Conservation (phyloP, 1,140 invertebrate genomes). For the Pseudomyrmex dendroicus region DNA sequence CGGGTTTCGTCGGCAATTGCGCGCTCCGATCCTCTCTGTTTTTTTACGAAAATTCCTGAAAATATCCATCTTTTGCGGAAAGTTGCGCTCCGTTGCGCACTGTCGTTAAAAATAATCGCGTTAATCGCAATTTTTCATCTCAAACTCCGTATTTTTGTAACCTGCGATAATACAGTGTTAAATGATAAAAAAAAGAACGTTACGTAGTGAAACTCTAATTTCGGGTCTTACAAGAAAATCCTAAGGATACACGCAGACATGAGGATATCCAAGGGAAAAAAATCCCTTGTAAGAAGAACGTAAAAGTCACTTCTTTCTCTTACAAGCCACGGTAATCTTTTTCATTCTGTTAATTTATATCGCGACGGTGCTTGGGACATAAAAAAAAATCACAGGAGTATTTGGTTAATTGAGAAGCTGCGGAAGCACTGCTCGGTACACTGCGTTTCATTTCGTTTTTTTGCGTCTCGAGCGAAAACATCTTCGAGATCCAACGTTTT, state of each 20-base stretch:
- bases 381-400: slow-evolving; percentile 17
- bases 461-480: background rate
- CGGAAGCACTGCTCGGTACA: background rate
- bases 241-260: background rate
- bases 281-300: background rate
- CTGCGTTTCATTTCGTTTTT: background rate
- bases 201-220: too few species aligned
- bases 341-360: slow-evolving; percentile 47
- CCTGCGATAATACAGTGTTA: too few species aligned
- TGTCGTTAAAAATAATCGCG: background rate
- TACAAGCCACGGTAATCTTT: slow-evolving; percentile 26
- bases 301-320: slow-evolving; percentile 17
- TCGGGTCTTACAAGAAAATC: background rate
- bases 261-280: background rate
- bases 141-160: background rate
- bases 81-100: background rate
- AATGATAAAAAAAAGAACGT: too few species aligned
- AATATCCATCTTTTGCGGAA: slow-evolving; percentile 17
- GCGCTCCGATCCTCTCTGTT: background rate
- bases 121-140: background rate
- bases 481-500: background rate
- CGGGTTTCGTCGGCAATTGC: background rate
- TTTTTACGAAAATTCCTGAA: background rate
- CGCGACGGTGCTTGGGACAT: background rate
- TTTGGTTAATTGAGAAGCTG: slow-evolving; percentile 45